These are phyloP conservation scores for Tragelaphus buxtoni DNA, from an alignment of 2,113 vertebrate species.

Conservation along the genomic window DNA sequence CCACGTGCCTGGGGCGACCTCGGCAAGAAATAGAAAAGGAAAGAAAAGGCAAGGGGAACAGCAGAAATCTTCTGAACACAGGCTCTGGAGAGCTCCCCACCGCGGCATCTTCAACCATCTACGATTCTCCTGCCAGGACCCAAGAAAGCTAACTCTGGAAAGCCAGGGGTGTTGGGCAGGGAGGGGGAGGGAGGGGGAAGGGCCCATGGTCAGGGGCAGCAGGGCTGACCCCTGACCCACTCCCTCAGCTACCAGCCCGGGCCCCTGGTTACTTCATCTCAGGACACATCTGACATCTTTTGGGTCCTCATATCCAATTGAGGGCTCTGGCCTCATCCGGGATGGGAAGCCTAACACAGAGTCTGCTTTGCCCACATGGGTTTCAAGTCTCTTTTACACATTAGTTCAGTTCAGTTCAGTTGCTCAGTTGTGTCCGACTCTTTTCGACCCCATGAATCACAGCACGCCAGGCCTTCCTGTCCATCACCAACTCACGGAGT, in stretches of 20 bases:
- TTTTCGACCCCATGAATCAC: too few relatives aligned
- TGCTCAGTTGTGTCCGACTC: too few relatives aligned
- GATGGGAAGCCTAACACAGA: background rate
- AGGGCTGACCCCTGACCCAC: background rate
- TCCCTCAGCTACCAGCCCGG: background rate
- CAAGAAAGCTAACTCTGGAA: background rate
- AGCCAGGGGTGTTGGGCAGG: background rate
- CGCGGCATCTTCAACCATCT: fast-evolving
- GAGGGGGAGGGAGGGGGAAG: fast-evolving
- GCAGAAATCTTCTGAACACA: background rate
- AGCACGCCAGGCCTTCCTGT: too few relatives aligned
- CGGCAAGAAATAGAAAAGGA: background rate
- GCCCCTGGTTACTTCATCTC: background rate
- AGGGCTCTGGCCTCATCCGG: background rate
- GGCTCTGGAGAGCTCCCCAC: fast-evolving
- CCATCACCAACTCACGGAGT: too few relatives aligned
- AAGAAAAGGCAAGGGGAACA: background rate
- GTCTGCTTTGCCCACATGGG: background rate
- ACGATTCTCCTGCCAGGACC: background rate
- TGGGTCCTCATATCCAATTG: background rate
- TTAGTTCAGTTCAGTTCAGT: too few relatives aligned
- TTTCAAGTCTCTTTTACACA: background rate
- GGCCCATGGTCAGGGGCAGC: background rate
- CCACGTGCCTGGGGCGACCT: background rate
- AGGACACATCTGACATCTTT: background rate